Conservation (phyloP, 2,797 vertebrate species). For the Syndactyla subalaris region DNA sequence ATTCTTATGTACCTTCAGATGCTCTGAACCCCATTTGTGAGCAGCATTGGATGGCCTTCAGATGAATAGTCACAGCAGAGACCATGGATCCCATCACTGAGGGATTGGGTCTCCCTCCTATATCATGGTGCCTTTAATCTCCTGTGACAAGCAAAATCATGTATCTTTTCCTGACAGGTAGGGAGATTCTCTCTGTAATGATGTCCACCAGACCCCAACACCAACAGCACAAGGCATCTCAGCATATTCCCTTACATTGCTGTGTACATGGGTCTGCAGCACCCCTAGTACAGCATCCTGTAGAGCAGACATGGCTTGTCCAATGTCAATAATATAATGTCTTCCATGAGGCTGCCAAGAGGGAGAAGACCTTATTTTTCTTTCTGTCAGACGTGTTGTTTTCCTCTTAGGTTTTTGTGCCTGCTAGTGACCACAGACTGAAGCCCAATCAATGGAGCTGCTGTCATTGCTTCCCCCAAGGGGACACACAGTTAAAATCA, state of each 20-base stretch:
- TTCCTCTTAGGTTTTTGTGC: neutral
- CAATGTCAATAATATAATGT: neutral
- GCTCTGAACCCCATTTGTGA: neutral
- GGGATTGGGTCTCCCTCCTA: neutral
- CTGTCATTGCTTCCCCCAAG: neutral
- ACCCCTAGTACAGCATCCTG: neutral
- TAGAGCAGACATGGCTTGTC: neutral
- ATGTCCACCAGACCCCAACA: neutral
- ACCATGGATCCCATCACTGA: neutral
- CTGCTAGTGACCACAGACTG: neutral
- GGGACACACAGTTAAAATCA: neutral
- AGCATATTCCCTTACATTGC: neutral
- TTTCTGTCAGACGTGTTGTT: neutral
- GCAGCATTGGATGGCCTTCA: neutral
- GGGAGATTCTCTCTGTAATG: neutral
- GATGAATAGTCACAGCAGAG: neutral
- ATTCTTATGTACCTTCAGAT: neutral
- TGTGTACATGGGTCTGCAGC: neutral
- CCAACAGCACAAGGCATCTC: neutral
- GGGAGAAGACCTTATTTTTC: neutral
- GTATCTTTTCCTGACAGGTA: neutral
- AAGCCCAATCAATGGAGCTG: neutral
- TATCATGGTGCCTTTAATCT: neutral
- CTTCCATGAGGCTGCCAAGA: neutral
- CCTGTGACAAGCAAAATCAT: neutral